Evolutionary conservation across 2,113 vertebrate species (phyloP).

Genomic region (Hypomesus transpacificus): DNA sequence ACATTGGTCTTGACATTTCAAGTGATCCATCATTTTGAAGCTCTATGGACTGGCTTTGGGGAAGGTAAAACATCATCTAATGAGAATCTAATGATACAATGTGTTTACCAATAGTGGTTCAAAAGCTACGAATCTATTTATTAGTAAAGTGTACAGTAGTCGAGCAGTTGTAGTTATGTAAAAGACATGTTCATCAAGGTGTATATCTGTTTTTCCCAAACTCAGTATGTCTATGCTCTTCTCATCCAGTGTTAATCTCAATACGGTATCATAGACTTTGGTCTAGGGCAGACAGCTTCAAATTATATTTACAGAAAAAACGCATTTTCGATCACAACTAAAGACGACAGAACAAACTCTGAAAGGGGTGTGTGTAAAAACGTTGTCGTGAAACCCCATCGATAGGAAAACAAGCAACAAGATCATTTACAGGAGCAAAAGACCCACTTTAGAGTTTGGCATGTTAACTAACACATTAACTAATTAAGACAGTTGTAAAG

Average conservation of each 20-base stretch:
- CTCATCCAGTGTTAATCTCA: conserved; percentile 5
- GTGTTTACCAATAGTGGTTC: too few species aligned
- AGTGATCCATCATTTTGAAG: too few species aligned
- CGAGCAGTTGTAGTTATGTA: too few species aligned
- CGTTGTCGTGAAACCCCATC: neutral
- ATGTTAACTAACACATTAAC: conserved; percentile 45
- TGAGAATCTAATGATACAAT: too few species aligned
- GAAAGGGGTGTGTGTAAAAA: neutral
- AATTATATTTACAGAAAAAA: neutral
- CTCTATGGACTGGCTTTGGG: too few species aligned
- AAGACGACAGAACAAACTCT: conserved; percentile 22
- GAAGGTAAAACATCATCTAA: too few species aligned
- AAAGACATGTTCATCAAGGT: neutral
- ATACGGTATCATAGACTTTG: conserved; percentile 33
- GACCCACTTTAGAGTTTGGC: conserved; percentile 56
- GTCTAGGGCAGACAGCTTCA: conserved; percentile 36
- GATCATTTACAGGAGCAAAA: conserved; percentile 48
- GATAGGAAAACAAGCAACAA: conserved; percentile 7
- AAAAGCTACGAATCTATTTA: too few species aligned
- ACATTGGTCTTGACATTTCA: too few species aligned
- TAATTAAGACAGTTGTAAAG: conserved; percentile 48
- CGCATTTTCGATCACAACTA: neutral
- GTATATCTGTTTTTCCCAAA: neutral
- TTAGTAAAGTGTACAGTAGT: too few species aligned
- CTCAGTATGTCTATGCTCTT: conserved; percentile 2